A percentile compares a stretch with the other conserved stretches of the same genome.
Conservation (phyloP, 2,888 invertebrate species). For the Ophion ventricosus region DNA sequence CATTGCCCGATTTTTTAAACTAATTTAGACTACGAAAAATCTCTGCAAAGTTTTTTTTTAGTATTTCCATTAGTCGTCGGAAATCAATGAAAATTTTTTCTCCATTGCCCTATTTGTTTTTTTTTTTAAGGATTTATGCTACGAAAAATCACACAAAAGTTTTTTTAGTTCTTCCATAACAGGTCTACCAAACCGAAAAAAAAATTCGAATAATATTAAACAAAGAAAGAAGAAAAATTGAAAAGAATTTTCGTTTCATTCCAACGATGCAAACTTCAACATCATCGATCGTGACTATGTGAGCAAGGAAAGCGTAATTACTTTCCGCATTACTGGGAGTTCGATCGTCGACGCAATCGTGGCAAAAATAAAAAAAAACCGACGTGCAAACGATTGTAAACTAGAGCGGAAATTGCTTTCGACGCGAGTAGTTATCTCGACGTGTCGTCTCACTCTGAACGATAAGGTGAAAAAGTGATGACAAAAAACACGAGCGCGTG, state of each 20-base stretch:
- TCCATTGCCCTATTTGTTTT: neutral
- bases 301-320: constrained; percentile 12
- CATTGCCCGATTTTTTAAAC: too few relatives aligned
- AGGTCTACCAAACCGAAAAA: neutral
- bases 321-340: constrained; percentile 8
- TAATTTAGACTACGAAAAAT: too few relatives aligned
- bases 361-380: constrained; percentile 27
- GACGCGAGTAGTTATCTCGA: constrained; percentile 47
- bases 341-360: neutral
- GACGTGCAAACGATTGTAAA: constrained; percentile 23
- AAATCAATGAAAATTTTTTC: neutral
- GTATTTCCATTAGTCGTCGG: too few relatives aligned
- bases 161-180: neutral
- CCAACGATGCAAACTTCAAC: neutral
- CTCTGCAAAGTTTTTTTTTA: too few relatives aligned
- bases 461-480: constrained; percentile 29
- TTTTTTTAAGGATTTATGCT: neutral
- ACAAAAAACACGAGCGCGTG: neutral
- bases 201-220: neutral
- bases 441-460: constrained; percentile 17
- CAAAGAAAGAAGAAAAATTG: neutral
- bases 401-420: constrained; percentile 50
- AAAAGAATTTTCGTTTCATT: neutral
- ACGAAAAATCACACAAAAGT: neutral
- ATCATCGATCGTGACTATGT: neutral